These are phyloP conservation scores for Adelosebastes latens DNA, from an alignment of 2,797 vertebrate genomes.

Conservation along the genomic window DNA sequence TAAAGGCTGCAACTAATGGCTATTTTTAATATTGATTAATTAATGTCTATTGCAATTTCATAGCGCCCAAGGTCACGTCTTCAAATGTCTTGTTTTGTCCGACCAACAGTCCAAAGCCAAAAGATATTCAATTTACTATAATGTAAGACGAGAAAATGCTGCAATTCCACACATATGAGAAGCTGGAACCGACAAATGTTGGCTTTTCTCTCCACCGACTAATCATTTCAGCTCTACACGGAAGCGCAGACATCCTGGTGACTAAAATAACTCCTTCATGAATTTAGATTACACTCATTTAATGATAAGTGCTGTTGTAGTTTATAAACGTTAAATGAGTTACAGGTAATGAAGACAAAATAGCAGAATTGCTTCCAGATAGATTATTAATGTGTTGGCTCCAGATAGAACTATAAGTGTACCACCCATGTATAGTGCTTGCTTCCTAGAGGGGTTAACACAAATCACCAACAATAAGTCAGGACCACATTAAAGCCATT, in stretches of 20 bases:
- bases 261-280: slow-evolving; percentile 1
- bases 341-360: slow-evolving; percentile 67
- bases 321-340: slow-evolving; percentile 47
- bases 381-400: slow-evolving; percentile 62
- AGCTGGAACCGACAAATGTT: neutral
- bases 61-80: neutral
- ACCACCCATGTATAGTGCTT: slow-evolving; percentile 31
- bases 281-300: slow-evolving; percentile 26
- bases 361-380: slow-evolving; percentile 35
- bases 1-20: neutral
- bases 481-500: slow-evolving; percentile 70
- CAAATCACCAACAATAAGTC: slow-evolving; percentile 65
- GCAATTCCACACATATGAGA: neutral
- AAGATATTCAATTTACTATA: neutral
- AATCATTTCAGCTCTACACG: neutral
- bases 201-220: neutral
- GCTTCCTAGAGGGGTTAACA: slow-evolving; percentile 57
- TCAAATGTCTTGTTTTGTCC: neutral
- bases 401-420: slow-evolving; percentile 42
- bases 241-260: neutral
- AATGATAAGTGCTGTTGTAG: slow-evolving; percentile 22
- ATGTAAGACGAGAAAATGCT: neutral
- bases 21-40: neutral
- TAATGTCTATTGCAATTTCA: neutral
- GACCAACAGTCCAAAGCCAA: neutral